phyloP scores from a whole-genome alignment of 2,888 invertebrate species.

The Cenopis cana region DNA sequence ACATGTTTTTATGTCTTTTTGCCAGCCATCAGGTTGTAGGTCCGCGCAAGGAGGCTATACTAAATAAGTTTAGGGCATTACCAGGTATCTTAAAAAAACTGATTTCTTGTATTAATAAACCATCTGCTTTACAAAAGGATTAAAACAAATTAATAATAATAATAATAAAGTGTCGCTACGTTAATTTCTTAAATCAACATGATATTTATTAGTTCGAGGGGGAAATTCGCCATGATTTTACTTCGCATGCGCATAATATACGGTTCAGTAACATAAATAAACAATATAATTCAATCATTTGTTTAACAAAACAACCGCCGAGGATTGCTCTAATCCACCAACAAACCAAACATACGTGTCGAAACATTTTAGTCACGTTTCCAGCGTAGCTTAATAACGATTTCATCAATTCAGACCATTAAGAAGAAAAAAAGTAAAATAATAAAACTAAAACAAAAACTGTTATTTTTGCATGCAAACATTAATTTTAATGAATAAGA shows the following conservation, averaged over 20 bases:
- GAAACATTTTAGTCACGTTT: background rate
- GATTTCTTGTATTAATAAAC: background rate
- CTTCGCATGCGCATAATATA: background rate
- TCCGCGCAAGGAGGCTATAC: no score
- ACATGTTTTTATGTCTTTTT: no score
- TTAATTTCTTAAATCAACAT: background rate
- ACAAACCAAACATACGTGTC: background rate
- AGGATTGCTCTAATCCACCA: background rate
- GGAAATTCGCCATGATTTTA: background rate
- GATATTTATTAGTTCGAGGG: background rate
- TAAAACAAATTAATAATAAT: background rate
- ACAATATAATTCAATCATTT: background rate
- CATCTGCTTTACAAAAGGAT: background rate
- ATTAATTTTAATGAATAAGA: background rate
- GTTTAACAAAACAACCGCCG: background rate
- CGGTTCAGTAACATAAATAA: background rate
- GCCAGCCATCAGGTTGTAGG: no score
- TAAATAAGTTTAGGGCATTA: no score
- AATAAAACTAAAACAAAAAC: background rate
- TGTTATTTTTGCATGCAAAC: slow-evolving; percentile 2
- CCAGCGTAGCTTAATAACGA: background rate
- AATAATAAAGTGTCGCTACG: background rate
- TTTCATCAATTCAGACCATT: background rate
- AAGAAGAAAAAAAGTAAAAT: background rate
- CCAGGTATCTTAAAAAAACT: no score